A percentile compares a stretch with the other conserved stretches of the same genome.
phyloP scores from a whole-genome alignment of 1,140 invertebrate genomes.

The Fopius arisanus region DNA sequence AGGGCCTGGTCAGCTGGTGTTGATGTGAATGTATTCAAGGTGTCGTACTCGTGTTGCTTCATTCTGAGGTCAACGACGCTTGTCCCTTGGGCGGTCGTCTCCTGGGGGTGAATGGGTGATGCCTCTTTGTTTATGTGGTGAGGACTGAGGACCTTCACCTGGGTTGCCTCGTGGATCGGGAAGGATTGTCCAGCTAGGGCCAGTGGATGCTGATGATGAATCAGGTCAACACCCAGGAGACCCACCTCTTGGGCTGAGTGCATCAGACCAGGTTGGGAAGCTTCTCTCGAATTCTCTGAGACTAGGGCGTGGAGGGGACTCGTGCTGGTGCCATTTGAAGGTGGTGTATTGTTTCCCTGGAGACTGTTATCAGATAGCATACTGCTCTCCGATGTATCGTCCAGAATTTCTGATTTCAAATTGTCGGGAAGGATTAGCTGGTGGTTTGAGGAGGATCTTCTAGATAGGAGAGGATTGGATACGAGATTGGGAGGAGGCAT shows the following conservation, averaged over 20 bases:
- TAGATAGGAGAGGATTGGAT: slow-evolving; percentile 49
- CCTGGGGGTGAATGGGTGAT: slow-evolving; percentile 56
- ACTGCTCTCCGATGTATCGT: slow-evolving; percentile 74
- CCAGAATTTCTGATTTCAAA: slow-evolving; percentile 75
- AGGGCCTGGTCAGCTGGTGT: slow-evolving; percentile 58
- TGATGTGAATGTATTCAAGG: slow-evolving; percentile 50
- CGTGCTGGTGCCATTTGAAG: slow-evolving; percentile 37
- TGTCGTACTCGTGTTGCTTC: slow-evolving; percentile 57
- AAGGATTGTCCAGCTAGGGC: slow-evolving; percentile 46
- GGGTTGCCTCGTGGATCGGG: slow-evolving; percentile 54
- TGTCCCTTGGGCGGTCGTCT: slow-evolving; percentile 47
- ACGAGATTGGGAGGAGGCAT: slow-evolving; percentile 58
- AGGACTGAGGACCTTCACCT: slow-evolving; percentile 58
- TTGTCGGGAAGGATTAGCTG: slow-evolving; percentile 61
- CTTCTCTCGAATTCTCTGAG: slow-evolving; percentile 50
- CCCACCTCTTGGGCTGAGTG: slow-evolving; percentile 53
- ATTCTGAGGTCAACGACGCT: slow-evolving; percentile 60
- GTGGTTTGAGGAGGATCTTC: slow-evolving; percentile 56
- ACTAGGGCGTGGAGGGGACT: slow-evolving; percentile 57
- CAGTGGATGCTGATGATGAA: slow-evolving; percentile 55
- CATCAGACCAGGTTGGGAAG: slow-evolving; percentile 35
- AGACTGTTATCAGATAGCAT: slow-evolving; percentile 65
- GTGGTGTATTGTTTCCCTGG: slow-evolving; percentile 51
- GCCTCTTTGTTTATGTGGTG: slow-evolving; percentile 63
- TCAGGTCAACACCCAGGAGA: slow-evolving; percentile 57